Percentiles rank a stretch among this genome's conserved stretches.
phyloP scores from a whole-genome alignment of 2,797 vertebrate species.

The Alauda arvensis region DNA sequence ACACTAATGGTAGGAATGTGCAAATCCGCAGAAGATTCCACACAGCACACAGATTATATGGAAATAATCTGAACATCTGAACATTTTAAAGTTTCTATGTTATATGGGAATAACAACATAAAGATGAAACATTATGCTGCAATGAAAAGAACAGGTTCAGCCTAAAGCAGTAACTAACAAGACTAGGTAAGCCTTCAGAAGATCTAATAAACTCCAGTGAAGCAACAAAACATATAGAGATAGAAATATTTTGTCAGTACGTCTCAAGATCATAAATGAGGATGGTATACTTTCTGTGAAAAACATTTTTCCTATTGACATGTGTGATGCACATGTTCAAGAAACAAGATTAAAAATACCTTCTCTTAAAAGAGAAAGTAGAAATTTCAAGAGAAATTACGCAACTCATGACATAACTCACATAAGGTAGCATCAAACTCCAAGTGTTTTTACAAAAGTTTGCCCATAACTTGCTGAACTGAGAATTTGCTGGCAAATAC shows the following conservation, averaged over 20 bases:
- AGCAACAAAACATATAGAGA: background rate
- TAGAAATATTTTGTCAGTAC: background rate
- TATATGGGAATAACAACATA: background rate
- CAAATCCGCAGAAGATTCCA: background rate
- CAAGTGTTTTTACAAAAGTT: background rate
- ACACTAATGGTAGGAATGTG: background rate
- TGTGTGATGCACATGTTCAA: background rate
- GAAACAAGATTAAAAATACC: background rate
- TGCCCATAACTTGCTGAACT: background rate
- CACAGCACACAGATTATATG: background rate
- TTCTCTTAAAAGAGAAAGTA: background rate
- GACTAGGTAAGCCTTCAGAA: background rate
- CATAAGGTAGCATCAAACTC: background rate
- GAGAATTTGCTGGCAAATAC: background rate
- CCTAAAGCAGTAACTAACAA: background rate
- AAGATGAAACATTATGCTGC: background rate
- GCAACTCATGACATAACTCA: background rate
- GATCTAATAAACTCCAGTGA: background rate
- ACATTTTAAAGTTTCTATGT: background rate
- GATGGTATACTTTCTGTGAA: background rate
- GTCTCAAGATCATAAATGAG: background rate
- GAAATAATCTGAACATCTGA: background rate
- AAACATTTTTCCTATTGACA: background rate
- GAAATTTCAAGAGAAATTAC: background rate
- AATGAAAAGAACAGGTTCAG: background rate